These are phyloP conservation scores for Oreortyx pictus DNA, from an alignment of 2,797 vertebrate species.

Conservation along the genomic window DNA sequence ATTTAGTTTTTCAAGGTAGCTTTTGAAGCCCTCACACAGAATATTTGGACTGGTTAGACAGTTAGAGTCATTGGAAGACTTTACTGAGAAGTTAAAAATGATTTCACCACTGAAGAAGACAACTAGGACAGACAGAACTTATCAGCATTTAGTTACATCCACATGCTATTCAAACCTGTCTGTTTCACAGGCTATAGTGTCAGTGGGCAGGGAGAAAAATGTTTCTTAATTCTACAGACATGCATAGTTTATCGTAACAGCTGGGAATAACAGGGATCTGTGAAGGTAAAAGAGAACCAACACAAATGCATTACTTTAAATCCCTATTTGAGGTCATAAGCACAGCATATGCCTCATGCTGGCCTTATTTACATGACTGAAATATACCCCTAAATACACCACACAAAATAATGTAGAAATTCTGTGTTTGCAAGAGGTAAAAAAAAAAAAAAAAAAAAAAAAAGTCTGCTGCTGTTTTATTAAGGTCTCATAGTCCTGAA, in stretches of 20 bases:
- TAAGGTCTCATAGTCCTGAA: conserved; percentile 58
- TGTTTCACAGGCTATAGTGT: neutral
- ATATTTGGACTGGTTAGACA: neutral
- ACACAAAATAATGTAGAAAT: conserved; percentile 40
- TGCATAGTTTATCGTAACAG: neutral
- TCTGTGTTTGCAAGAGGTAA: neutral
- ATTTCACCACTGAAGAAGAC: neutral
- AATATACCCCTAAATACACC: conserved; percentile 34
- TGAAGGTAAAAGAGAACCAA: neutral
- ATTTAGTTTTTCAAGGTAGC: neutral
- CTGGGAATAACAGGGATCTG: neutral
- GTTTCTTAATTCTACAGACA: neutral
- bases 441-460: neutral
- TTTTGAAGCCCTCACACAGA: neutral
- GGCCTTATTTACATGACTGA: neutral
- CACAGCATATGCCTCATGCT: neutral
- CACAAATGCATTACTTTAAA: neutral
- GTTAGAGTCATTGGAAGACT: neutral
- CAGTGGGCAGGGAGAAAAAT: neutral
- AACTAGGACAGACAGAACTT: conserved; percentile 18
- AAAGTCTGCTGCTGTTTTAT: conserved; percentile 57
- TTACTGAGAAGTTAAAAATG: neutral
- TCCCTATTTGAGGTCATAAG: neutral
- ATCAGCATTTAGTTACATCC: neutral
- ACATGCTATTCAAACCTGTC: neutral